Evolutionary conservation across 2,888 invertebrate genomes (phyloP), one percentile per base, ranked within the genome.

Genomic region (Idaea aversata): DNA sequence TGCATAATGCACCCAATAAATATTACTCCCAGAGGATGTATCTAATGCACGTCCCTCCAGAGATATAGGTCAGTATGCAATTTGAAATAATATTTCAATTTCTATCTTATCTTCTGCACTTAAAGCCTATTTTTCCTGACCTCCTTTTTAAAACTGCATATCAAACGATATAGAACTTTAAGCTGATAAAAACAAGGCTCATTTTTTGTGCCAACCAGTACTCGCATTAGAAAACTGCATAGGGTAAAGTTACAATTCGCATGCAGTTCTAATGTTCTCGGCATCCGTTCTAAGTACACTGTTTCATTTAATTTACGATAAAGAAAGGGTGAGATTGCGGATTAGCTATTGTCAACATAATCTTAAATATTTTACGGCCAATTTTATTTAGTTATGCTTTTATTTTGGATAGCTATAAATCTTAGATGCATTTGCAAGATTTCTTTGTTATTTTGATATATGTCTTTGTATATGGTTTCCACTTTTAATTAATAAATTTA

Each of bases 1-100:
- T 87, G 90, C 92, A 90, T 90, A 87, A 89, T 90, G 90, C 91
- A 92, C 85, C 86, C 90, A 77, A 91, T 91, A 91, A 90, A 92
- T 92, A 92, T 90, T 83, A 88, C 85, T 86, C 93, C 92, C 93
- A 80, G 75, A 78, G 80, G 89, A 88, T 82, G 77, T 78, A 70
- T 72, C 88, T 89, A 90, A 90, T 87, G 85, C 84, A 83, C 82
- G 86, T 84, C 83, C 83, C 88, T 88, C 86, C 75, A 83, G 91
- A 92, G 93, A 93, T 90, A 85, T 93, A 90, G 93, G 93, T 93
- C 91, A 93, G 82, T 83, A 78, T 88, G 86, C 47, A 47, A 47
- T 81, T 87, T 82, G 84, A 83, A 78, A 75, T 78, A 76, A 75
- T 74, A 75, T 64, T 68, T 68, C 70, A 83, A 80, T 76, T 81